A percentile compares a stretch with the other conserved stretches of the same genome.
phyloP scores from a whole-genome alignment of 2,797 vertebrate genomes.

The Platyrinchus mystaceus region DNA sequence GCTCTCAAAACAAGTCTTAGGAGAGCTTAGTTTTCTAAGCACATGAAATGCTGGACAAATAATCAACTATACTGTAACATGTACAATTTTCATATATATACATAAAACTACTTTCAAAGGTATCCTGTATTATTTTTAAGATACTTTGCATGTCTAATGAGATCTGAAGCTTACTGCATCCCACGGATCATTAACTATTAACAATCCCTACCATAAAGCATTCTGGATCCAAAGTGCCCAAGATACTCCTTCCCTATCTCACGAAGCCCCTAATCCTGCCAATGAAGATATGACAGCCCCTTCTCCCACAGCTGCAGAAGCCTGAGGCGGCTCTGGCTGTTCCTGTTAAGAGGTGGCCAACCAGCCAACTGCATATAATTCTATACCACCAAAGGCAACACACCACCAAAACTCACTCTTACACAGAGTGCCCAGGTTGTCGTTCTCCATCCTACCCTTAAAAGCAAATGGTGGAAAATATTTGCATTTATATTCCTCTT shows the following conservation, averaged over 20 bases:
- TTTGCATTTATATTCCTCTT: slow-evolving; percentile 37
- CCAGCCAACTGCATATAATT: neutral
- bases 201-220: neutral
- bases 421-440: neutral
- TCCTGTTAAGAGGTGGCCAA: neutral
- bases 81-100: neutral
- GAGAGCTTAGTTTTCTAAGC: neutral
- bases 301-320: neutral
- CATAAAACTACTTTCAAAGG: neutral
- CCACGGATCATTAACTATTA: neutral
- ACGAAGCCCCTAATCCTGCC: neutral
- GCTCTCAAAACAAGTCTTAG: neutral
- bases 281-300: neutral
- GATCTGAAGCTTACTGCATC: neutral
- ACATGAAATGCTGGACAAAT: neutral
- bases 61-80: neutral
- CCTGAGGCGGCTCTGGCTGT: neutral
- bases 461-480: slow-evolving; percentile 19
- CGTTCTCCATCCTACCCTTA: neutral
- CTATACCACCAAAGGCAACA: neutral
- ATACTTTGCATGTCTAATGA: neutral
- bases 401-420: slow-evolving; percentile 11
- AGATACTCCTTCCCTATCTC: neutral
- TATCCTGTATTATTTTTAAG: neutral
- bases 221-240: neutral